phyloP scores from a whole-genome alignment of 2,888 invertebrate species.

The Bombylius discolor region DNA sequence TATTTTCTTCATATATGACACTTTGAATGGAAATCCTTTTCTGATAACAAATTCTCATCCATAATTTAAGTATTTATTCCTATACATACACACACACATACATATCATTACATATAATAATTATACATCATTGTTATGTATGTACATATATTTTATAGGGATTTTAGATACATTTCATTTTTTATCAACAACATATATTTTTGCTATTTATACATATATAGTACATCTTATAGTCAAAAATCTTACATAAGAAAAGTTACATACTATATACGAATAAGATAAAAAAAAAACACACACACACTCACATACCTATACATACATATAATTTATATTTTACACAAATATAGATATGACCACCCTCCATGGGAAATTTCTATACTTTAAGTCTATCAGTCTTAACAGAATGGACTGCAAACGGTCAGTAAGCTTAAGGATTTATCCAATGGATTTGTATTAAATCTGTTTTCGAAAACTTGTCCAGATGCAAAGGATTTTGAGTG shows the following conservation, averaged over 20 bases:
- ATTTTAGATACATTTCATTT: too few relatives aligned
- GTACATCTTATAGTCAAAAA: too few relatives aligned
- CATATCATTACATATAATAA: too few relatives aligned
- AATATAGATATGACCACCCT: neutral
- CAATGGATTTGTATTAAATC: constrained; percentile 18
- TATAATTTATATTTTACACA: neutral
- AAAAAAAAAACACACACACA: too few relatives aligned
- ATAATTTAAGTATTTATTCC: constrained; percentile 8
- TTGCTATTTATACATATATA: too few relatives aligned
- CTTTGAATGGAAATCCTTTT: constrained; percentile 14
- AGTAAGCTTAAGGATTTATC: constrained; percentile 18
- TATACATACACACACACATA: too few relatives aligned
- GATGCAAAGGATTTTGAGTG: constrained; percentile 2
- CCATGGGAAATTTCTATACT: constrained; percentile 13
- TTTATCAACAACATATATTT: too few relatives aligned
- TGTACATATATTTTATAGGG: too few relatives aligned
- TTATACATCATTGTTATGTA: too few relatives aligned
- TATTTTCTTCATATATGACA: constrained; percentile 7
- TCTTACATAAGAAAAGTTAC: too few relatives aligned
- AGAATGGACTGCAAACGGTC: constrained; percentile 17
- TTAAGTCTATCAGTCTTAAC: constrained; percentile 25
- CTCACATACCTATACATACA: neutral
- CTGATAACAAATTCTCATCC: constrained; percentile 15
- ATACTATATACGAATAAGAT: too few relatives aligned
- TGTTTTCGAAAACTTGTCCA: constrained; percentile 15